A percentile compares a stretch with the other conserved stretches of the same genome.
These are phyloP conservation scores for Taphrorychus bicolor DNA, from an alignment of 2,888 invertebrate species.

Conservation along the genomic window DNA sequence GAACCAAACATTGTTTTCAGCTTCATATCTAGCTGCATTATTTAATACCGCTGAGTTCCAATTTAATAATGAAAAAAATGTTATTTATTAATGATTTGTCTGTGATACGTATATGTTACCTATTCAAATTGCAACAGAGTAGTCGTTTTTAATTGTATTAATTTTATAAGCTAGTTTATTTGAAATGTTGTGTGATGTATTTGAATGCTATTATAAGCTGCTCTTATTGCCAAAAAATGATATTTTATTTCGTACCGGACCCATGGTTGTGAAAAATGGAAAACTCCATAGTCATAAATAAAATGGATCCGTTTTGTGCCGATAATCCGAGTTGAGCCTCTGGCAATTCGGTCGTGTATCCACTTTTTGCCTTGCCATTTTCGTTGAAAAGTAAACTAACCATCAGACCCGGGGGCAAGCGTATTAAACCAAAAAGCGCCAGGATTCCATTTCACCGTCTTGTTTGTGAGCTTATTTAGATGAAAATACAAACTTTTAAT, in stretches of 20 bases:
- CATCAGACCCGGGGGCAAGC: neutral
- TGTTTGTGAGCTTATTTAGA: neutral
- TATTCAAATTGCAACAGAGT: too few relatives aligned
- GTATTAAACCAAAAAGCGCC: neutral
- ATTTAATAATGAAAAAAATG: too few relatives aligned
- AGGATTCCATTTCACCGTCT: neutral
- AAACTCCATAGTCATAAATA: too few relatives aligned
- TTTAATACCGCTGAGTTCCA: too few relatives aligned
- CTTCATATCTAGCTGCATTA: too few relatives aligned
- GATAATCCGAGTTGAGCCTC: neutral
- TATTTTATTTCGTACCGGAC: too few relatives aligned
- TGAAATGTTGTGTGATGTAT: neutral
- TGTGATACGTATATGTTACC: neutral
- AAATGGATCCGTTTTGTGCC: neutral
- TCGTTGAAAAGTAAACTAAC: neutral
- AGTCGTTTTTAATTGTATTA: too few relatives aligned
- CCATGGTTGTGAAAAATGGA: too few relatives aligned
- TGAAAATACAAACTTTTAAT: too few relatives aligned
- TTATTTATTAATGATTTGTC: neutral
- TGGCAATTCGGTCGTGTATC: neutral
- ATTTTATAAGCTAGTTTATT: too few relatives aligned
- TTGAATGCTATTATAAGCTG: neutral
- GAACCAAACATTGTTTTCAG: neutral
- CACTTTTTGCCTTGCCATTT: neutral
- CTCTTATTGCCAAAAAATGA: neutral